Evolutionary conservation across 2,888 invertebrate species (phyloP).

Genomic region (Lingula anatina): DNA sequence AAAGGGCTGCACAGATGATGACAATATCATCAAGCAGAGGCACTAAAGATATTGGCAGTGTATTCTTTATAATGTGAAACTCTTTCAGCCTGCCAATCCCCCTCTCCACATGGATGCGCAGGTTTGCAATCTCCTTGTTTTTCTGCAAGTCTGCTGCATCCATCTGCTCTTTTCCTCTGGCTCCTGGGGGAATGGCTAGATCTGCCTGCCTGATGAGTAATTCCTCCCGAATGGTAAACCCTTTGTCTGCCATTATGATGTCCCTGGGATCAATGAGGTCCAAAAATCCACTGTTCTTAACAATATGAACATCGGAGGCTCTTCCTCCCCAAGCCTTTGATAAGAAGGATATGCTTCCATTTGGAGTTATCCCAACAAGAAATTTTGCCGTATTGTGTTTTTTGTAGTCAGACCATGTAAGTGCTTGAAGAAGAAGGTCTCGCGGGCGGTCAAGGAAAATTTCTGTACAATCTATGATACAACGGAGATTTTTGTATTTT

Average conservation of each 20-base stretch:
- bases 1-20: neutral
- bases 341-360: constrained; percentile 9
- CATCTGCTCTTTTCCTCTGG: constrained; percentile 9
- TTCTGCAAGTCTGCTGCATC: constrained; percentile 3
- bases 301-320: constrained; percentile 12
- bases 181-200: constrained; percentile 9
- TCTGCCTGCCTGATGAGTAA: constrained; percentile 3
- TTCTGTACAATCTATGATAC: constrained; percentile 10
- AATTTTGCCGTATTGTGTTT: constrained; percentile 12
- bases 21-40: constrained; percentile 1
- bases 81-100: neutral
- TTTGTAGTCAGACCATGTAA: constrained; percentile 12
- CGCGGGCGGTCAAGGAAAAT: constrained; percentile 7
- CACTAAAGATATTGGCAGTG: neutral
- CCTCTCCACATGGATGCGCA: neutral
- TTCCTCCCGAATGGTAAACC: constrained; percentile 13
- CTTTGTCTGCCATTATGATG: constrained; percentile 12
- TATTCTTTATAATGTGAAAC: neutral
- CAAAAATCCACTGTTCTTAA: constrained; percentile 7
- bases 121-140: neutral
- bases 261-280: constrained; percentile 10
- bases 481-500: constrained; percentile 5
- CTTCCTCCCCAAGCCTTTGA: constrained; percentile 13
- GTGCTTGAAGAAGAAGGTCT: constrained; percentile 3
- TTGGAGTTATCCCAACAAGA: constrained; percentile 10